Conservation (phyloP, 2,113 vertebrate species). For the Apistogramma diplotaenia region DNA sequence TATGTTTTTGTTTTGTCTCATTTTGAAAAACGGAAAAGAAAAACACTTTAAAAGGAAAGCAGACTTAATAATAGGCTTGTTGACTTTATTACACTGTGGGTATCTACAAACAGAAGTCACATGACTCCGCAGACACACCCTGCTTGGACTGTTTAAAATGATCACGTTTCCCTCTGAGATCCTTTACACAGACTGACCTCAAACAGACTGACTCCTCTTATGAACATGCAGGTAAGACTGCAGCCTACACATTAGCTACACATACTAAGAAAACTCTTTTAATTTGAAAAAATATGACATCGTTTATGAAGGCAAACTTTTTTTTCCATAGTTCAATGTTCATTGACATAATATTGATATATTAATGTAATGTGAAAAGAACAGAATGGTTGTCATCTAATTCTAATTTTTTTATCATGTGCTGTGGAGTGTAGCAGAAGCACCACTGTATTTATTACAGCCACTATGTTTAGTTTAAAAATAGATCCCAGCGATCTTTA, state of each 20-base stretch:
- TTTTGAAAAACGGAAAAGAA: background rate
- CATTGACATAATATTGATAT: too few relatives aligned
- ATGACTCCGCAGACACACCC: background rate
- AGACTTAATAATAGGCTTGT: background rate
- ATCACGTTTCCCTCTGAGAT: background rate
- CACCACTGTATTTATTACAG: background rate
- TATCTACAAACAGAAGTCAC: background rate
- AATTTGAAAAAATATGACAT: background rate
- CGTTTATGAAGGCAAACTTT: too few relatives aligned
- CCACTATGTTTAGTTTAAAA: background rate
- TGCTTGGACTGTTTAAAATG: background rate
- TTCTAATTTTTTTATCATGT: background rate
- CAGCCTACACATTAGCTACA: background rate
- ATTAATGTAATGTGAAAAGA: too few relatives aligned
- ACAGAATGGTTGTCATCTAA: background rate
- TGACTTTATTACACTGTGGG: background rate
- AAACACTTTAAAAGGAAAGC: background rate
- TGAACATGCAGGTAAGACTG: slow-evolving; percentile 2
- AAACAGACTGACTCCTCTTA: background rate
- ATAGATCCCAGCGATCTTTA: background rate
- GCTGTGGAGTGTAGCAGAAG: background rate
- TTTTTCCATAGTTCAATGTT: too few relatives aligned
- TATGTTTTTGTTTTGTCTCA: background rate
- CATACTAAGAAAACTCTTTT: background rate
- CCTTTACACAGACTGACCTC: background rate